These are phyloP conservation scores for Strigamia transsilvanica DNA, from an alignment of 2,888 invertebrate genomes.

Conservation along the genomic window DNA sequence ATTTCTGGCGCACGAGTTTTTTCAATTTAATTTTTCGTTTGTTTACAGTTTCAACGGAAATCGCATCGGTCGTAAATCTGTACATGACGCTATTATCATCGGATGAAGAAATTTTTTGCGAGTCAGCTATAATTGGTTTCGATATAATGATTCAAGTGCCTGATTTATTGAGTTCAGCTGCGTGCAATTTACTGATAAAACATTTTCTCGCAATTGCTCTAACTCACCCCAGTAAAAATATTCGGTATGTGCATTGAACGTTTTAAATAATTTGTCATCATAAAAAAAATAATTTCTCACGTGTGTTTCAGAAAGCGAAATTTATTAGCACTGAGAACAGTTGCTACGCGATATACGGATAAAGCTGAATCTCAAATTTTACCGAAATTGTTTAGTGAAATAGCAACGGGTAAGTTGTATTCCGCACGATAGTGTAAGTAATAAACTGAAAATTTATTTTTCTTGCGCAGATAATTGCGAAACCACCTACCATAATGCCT, in stretches of 20 bases:
- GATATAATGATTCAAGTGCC: conserved; percentile 16
- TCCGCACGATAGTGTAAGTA: background rate
- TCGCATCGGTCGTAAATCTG: background rate
- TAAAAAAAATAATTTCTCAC: background rate
- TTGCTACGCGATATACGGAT: background rate
- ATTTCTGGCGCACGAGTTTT: background rate
- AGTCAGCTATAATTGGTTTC: conserved; percentile 12
- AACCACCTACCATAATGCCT: background rate
- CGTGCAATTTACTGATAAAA: conserved; percentile 4
- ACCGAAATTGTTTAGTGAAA: background rate
- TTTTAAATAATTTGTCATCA: no score
- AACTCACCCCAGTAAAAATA: conserved; percentile 1
- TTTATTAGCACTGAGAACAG: background rate
- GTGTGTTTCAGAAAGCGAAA: background rate
- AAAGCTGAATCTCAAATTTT: conserved; percentile 2
- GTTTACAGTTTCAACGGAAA: background rate
- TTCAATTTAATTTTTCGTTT: background rate
- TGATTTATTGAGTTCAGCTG: conserved; percentile 16
- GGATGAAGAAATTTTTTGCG: background rate
- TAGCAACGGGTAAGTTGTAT: background rate
- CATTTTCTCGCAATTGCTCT: background rate
- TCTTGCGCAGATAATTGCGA: background rate
- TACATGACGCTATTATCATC: background rate
- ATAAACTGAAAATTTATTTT: background rate
- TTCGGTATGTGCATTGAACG: background rate